Percentiles rank a stretch among this genome's conserved stretches.
phyloP scores from a whole-genome alignment of 2,113 vertebrate genomes.

The Gopherus flavomarginatus region DNA sequence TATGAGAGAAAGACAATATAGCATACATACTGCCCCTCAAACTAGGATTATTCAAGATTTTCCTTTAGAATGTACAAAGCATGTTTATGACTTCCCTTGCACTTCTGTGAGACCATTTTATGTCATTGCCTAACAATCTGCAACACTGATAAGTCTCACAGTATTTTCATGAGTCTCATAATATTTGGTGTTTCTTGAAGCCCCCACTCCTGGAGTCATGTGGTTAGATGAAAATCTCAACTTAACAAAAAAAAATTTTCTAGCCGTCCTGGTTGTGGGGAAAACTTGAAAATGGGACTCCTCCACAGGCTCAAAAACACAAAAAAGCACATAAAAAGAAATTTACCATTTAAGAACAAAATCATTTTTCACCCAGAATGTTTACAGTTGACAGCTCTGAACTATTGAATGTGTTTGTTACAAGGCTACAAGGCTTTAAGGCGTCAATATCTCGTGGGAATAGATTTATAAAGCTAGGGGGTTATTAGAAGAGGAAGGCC shows the following conservation, averaged over 20 bases:
- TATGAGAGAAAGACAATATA: background rate
- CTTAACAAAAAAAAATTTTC: rapidly evolving
- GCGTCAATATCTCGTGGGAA: background rate
- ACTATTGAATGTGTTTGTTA: background rate
- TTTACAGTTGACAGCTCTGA: background rate
- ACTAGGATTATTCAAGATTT: background rate
- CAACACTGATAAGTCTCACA: background rate
- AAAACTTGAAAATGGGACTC: background rate
- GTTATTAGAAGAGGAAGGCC: background rate
- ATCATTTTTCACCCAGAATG: background rate
- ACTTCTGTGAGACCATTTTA: too few relatives aligned
- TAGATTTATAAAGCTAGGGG: background rate
- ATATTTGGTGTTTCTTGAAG: background rate
- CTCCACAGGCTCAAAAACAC: background rate
- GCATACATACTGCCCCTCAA: too few relatives aligned
- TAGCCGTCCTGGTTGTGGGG: background rate
- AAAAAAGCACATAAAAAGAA: background rate
- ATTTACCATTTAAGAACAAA: background rate
- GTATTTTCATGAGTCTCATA: background rate
- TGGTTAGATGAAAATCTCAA: background rate
- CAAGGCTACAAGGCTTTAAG: background rate
- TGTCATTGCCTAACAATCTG: background rate
- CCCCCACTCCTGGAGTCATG: background rate
- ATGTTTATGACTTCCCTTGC: background rate
- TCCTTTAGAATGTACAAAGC: background rate